A percentile compares a stretch with the other conserved stretches of the same genome.
phyloP scores from a whole-genome alignment of 1,140 invertebrate genomes.

The Drosophila azteca region DNA sequence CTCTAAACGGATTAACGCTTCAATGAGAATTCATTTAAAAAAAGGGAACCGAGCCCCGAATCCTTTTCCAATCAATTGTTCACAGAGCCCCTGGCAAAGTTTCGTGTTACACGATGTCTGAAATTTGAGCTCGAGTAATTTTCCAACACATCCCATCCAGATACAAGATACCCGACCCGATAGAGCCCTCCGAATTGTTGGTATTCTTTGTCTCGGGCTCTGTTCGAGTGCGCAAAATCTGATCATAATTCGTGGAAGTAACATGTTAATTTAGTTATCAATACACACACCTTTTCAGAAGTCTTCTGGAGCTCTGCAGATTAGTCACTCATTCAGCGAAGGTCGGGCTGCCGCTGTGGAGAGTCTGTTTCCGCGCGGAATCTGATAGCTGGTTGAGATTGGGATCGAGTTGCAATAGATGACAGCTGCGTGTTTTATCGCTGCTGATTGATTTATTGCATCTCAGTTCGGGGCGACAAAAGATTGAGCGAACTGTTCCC shows the following conservation, averaged over 20 bases:
- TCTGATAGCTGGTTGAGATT: constrained; percentile 6
- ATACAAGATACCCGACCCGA: constrained; percentile 49
- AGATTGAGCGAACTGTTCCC: constrained; percentile 23
- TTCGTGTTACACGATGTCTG: constrained; percentile 67
- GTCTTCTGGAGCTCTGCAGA: constrained; percentile 4
- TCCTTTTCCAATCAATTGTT: constrained; percentile 80
- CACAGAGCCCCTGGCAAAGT: constrained; percentile 44
- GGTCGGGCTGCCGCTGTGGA: constrained; percentile 27
- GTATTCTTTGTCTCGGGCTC: not conserved
- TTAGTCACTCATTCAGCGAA: constrained; percentile 42
- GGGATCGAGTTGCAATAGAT: constrained; percentile 55
- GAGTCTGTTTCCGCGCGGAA: constrained; percentile 60
- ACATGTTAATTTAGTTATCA: constrained; percentile 79
- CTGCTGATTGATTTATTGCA: constrained; percentile 55
- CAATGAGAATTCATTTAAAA: constrained; percentile 72
- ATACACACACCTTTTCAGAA: constrained; percentile 50
- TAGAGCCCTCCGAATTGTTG: not conserved
- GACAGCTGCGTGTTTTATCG: constrained; percentile 62
- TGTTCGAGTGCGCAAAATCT: constrained; percentile 64
- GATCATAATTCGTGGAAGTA: constrained; percentile 73
- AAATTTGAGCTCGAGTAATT: constrained; percentile 77
- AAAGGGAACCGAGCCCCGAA: constrained; percentile 36
- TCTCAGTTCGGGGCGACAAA: constrained; percentile 16
- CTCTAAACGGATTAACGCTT: constrained; percentile 77
- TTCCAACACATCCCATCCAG: constrained; percentile 50